Evolutionary conservation across 2,113 vertebrate species (phyloP).

Genomic region (Brienomyrus longianalis): DNA sequence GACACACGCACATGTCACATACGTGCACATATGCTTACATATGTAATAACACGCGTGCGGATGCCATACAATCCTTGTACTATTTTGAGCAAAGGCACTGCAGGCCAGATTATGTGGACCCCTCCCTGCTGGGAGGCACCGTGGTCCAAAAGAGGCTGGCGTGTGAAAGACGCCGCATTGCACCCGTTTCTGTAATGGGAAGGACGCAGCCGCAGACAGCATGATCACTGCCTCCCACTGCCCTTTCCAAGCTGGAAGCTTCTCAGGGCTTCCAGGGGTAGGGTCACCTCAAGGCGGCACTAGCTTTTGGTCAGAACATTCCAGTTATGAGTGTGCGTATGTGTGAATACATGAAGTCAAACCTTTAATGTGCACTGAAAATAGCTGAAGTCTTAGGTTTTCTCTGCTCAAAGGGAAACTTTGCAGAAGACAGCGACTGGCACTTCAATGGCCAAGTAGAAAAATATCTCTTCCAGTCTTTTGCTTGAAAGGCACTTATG

Average conservation of each 20-base stretch:
- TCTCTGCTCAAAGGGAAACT: constrained; percentile 28
- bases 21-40: not conserved
- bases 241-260: constrained; percentile 7
- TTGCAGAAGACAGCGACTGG: constrained; percentile 37
- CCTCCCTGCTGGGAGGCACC: not conserved
- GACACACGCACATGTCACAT: not conserved
- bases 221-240: not conserved
- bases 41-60: no score
- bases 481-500: constrained; percentile 44
- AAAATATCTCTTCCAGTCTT: constrained; percentile 40
- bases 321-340: constrained; percentile 9
- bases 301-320: constrained; percentile 28
- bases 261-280: constrained; percentile 29
- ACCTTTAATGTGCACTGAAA: constrained; percentile 16
- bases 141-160: constrained; percentile 32
- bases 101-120: constrained; percentile 29
- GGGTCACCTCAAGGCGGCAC: not conserved
- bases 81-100: constrained; percentile 31
- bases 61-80: constrained; percentile 38
- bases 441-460: constrained; percentile 42
- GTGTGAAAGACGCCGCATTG: constrained; percentile 5
- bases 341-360: not conserved
- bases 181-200: not conserved
- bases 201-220: not conserved
- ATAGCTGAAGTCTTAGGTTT: constrained; percentile 21